Percentiles rank a stretch among this genome's conserved stretches.
These are phyloP conservation scores for Sthenelais limicola DNA, from an alignment of 2,888 invertebrate genomes.

Conservation along the genomic window DNA sequence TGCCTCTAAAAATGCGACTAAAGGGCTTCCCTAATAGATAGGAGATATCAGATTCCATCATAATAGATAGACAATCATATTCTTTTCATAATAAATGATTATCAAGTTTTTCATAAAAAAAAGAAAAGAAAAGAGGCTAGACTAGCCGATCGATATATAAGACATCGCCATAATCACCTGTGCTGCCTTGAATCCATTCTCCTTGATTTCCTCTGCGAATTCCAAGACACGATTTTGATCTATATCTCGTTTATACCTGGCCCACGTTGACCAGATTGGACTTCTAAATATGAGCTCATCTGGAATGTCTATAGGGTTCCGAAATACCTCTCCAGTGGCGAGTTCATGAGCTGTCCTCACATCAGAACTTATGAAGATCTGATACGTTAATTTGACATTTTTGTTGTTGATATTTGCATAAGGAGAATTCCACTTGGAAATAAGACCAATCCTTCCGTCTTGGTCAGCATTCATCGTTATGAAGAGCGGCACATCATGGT, in stretches of 20 bases:
- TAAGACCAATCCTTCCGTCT: constrained; percentile 76
- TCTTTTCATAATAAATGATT: too few relatives aligned
- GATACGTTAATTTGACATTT: constrained; percentile 73
- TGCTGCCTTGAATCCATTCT: constrained; percentile 43
- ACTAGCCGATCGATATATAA: too few relatives aligned
- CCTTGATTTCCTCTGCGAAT: constrained; percentile 55
- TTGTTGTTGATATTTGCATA: constrained; percentile 38
- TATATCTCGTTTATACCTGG: constrained; percentile 80
- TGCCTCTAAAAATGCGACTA: too few relatives aligned
- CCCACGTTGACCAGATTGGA: constrained; percentile 93
- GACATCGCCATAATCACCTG: too few relatives aligned
- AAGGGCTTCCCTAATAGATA: too few relatives aligned
- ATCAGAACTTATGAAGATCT: constrained; percentile 77
- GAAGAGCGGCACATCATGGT: constrained; percentile 81
- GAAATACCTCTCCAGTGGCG: constrained; percentile 78
- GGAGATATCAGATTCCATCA: too few relatives aligned
- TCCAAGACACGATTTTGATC: constrained; percentile 74
- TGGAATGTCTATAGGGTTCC: constrained; percentile 78
- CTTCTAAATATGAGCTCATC: constrained; percentile 81
- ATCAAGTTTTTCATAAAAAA: too few relatives aligned
- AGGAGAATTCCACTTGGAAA: constrained; percentile 44
- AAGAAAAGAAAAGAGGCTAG: too few relatives aligned
- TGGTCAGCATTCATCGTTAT: constrained; percentile 81
- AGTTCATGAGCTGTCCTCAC: constrained; percentile 79
- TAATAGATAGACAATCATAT: too few relatives aligned